phyloP scores from a whole-genome alignment of 2,888 invertebrate genomes.

The Nomada hirtipes region DNA sequence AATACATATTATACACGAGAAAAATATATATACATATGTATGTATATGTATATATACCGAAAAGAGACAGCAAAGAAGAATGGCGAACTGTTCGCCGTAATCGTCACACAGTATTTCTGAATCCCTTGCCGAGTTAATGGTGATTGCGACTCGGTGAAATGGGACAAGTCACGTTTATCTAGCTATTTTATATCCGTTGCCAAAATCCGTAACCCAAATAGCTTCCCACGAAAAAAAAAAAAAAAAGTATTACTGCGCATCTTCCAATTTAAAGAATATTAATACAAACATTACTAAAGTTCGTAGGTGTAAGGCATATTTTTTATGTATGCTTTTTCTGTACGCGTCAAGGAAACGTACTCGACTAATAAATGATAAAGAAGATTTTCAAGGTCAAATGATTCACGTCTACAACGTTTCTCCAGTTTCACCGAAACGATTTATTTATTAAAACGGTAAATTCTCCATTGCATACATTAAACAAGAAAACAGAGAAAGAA shows the following conservation, averaged over 20 bases:
- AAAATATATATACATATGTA: conserved; percentile 37
- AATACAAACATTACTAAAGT: conserved; percentile 62
- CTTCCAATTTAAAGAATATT: conserved; percentile 75
- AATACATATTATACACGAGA: conserved; percentile 61
- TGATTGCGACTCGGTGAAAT: not conserved
- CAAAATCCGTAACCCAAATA: conserved; percentile 71
- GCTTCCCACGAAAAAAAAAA: conserved; percentile 70
- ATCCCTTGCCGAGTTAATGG: conserved; percentile 17
- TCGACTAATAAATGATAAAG: conserved; percentile 70
- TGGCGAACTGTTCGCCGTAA: conserved; percentile 34
- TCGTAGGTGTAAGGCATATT: conserved; percentile 83
- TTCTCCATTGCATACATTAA: conserved; percentile 16
- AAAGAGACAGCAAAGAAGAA: conserved; percentile 10
- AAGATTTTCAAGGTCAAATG: conserved; percentile 66
- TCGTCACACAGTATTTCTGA: conserved; percentile 47
- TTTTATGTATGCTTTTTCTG: conserved; percentile 85
- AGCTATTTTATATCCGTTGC: conserved; percentile 80
- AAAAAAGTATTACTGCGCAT: conserved; percentile 81
- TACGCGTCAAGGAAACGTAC: conserved; percentile 80
- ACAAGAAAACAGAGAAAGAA: conserved; percentile 6
- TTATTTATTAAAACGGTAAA: not conserved
- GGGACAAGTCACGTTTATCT: conserved; percentile 59
- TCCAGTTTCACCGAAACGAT: not conserved
- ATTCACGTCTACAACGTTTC: conserved; percentile 16
- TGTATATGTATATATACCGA: conserved; percentile 35